These are phyloP conservation scores for Raja brachyura DNA, from an alignment of 2,113 vertebrate genomes.

Conservation along the genomic window DNA sequence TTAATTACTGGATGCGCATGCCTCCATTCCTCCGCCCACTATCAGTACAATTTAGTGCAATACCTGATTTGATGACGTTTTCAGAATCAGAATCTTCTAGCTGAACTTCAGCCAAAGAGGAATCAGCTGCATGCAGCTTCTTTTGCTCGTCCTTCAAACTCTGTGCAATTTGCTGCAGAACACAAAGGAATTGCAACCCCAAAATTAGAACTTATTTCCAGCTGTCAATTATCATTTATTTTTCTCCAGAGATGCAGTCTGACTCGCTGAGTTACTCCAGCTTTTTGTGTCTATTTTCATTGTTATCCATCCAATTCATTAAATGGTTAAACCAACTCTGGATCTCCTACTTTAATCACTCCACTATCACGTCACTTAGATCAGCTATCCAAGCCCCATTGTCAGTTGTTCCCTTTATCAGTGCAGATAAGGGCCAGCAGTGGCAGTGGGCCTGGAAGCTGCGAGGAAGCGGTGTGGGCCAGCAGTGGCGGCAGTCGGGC, in stretches of 20 bases:
- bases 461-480: too few species aligned
- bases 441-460: too few species aligned
- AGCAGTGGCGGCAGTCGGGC: too few species aligned
- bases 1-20: background rate
- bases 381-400: too few species aligned
- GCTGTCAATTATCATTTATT: too few species aligned
- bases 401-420: too few species aligned
- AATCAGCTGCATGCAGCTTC: slow-evolving; percentile 62
- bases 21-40: background rate
- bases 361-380: too few species aligned
- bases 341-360: background rate
- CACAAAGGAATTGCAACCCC: slow-evolving; percentile 24
- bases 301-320: background rate
- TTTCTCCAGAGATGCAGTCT: too few species aligned
- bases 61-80: slow-evolving; percentile 70
- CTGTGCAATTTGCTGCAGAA: slow-evolving; percentile 82
- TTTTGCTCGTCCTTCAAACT: slow-evolving; percentile 92
- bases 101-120: slow-evolving; percentile 75
- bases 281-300: too few species aligned
- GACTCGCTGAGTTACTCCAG: too few species aligned
- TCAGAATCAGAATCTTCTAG: slow-evolving; percentile 70
- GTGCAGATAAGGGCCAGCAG: too few species aligned
- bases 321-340: background rate
- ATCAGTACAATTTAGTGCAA: background rate
- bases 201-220: background rate